Evolutionary conservation across 2,888 invertebrate genomes (phyloP), one percentile per base, ranked within the genome.

Genomic region (Drosophila meridionalis): DNA sequence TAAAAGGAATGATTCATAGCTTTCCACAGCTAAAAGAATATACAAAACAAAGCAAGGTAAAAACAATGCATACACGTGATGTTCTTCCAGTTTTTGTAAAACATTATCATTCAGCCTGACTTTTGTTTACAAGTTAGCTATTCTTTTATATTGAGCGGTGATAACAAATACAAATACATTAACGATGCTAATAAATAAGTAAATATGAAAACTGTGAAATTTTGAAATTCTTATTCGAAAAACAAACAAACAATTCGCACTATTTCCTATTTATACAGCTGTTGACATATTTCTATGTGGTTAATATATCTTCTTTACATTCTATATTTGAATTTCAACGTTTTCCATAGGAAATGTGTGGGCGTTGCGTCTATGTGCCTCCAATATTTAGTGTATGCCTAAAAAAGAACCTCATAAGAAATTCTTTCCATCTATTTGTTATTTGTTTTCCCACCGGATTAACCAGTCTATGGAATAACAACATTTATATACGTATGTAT

Each of bases 331-430:
- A 43, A 20, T 34, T 56, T 11, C 57, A 50, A 45, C n/a, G 45
- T n/a, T 57, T 69, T 42, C 47, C 56, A 45, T 47, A 50, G 36
- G 8, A n/a, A 62, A 20, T 36, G 71, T 57, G 83, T 83, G 67
- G 87, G 83, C 42, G 74, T 74, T 48, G 61, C 28, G 59, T 40
- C 45, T 58, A 50, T 77, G 58, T 59, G 69, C 60, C 61, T 59
- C 60, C 30, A 36, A 53, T 53, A 58, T 69, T 59, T 62, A 50
- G n/a, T 43, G 20, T 58, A 47, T 52, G 80, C 69, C 78, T 83
- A 80, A 83, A 34, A 55, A 28, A 71, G 64, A 71, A 53, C 52
- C 43, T 55, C 62, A 2, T n/a, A 30, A 48, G 36, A 73, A 67
- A 75, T 53, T 50, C 43, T 53, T 64, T 40, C 62, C 36, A 59